phyloP scores from a whole-genome alignment of 2,888 invertebrate genomes.

The Nomada fucata region DNA sequence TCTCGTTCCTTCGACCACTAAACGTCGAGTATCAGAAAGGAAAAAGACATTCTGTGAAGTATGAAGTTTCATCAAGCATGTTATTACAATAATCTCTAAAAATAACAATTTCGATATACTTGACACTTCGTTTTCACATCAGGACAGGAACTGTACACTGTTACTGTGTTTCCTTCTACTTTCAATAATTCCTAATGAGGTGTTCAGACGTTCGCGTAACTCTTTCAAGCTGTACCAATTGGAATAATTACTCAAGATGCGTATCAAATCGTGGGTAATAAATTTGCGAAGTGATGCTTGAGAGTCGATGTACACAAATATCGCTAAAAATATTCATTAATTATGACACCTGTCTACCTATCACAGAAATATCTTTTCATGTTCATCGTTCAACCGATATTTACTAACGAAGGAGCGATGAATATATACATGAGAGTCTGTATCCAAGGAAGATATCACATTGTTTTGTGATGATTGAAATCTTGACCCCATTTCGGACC shows the following conservation, averaged over 20 bases:
- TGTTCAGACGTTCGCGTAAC: constrained; percentile 43
- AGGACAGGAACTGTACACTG: constrained; percentile 9
- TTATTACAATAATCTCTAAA: constrained; percentile 17
- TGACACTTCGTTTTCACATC: constrained; percentile 12
- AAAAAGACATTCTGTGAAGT: constrained; percentile 10
- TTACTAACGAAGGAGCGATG: constrained; percentile 60
- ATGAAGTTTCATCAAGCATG: constrained; percentile 17
- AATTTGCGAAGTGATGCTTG: constrained; percentile 56
- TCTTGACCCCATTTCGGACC: constrained; percentile 41
- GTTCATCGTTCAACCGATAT: constrained; percentile 67
- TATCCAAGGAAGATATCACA: constrained; percentile 68
- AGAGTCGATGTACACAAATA: constrained; percentile 63
- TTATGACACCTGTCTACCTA: constrained; percentile 74
- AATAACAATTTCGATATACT: constrained; percentile 17
- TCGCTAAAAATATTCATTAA: constrained; percentile 66
- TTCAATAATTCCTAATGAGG: constrained; percentile 31
- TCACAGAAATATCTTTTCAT: constrained; percentile 78
- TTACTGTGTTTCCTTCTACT: constrained; percentile 31
- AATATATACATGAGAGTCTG: constrained; percentile 62
- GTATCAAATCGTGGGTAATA: constrained; percentile 51
- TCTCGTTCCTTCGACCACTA: constrained; percentile 34
- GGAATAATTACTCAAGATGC: constrained; percentile 37
- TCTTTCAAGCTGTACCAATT: constrained; percentile 53
- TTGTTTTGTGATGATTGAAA: constrained; percentile 59
- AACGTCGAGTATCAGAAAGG: constrained; percentile 62